phyloP scores from a whole-genome alignment of 2,797 vertebrate genomes.

The Setipinna tenuifilis region DNA sequence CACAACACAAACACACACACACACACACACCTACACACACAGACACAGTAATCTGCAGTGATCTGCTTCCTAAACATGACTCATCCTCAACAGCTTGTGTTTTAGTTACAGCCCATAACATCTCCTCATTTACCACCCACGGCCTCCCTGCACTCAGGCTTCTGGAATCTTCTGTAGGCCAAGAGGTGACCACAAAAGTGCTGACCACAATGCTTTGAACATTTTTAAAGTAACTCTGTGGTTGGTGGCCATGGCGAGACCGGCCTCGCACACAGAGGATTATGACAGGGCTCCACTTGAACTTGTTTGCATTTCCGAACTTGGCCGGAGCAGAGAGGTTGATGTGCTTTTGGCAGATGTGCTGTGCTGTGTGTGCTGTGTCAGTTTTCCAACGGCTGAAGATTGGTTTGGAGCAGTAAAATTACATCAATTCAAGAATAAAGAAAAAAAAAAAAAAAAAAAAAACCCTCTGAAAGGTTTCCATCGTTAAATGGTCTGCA shows the following conservation, averaged over 20 bases:
- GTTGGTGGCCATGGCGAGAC: background rate
- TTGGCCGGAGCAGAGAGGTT: background rate
- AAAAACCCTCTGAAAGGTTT: background rate
- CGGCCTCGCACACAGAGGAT: background rate
- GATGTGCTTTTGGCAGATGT: background rate
- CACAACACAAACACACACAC: background rate
- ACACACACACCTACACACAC: conserved; percentile 6
- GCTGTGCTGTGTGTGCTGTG: conserved; percentile 9
- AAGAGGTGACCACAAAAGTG: background rate
- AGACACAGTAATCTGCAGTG: background rate
- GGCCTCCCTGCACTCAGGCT: background rate
- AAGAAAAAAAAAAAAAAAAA: too few relatives aligned
- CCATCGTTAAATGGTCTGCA: background rate
- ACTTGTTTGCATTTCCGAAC: background rate
- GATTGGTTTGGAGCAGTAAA: background rate
- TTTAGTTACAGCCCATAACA: conserved; percentile 15
- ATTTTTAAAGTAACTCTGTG: background rate
- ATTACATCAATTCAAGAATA: background rate
- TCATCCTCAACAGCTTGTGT: conserved; percentile 27
- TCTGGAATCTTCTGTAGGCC: conserved; percentile 1
- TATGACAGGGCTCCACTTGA: background rate
- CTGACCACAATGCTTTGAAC: conserved; percentile 1
- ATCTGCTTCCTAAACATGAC: background rate
- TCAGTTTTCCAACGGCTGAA: background rate
- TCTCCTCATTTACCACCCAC: background rate